Conservation (phyloP, 2,113 vertebrate species). For the Phalacrocorax aristotelis region DNA sequence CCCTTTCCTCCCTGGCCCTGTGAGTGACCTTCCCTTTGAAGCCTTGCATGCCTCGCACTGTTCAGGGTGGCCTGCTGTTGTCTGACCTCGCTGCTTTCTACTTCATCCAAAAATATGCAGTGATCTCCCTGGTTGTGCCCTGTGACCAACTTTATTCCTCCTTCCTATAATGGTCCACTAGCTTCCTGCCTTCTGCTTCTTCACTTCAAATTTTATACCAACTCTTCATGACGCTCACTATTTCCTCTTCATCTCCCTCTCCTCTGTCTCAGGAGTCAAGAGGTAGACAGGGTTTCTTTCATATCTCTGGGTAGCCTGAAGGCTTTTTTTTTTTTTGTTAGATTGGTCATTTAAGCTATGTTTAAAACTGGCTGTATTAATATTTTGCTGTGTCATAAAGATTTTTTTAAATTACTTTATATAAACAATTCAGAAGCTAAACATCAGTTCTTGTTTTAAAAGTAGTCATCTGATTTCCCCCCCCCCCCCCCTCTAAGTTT, state of each 20-base stretch:
- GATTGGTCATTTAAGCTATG: not conserved
- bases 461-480: not conserved
- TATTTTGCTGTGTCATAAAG: not conserved
- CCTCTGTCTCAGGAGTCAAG: not conserved
- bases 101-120: not conserved
- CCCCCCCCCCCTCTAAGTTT: not conserved
- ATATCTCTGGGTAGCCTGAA: not conserved
- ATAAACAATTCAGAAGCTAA: not conserved
- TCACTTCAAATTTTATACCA: not conserved
- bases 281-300: not conserved
- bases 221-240: accelerated
- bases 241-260: not conserved
- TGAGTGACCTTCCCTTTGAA: not conserved
- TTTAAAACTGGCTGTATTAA: not conserved
- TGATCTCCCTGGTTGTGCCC: not conserved
- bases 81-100: not conserved
- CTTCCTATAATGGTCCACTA: not conserved
- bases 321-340: not conserved
- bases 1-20: not conserved
- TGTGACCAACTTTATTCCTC: not conserved
- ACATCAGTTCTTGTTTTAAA: not conserved
- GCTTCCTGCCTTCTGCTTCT: not conserved
- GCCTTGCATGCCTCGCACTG: accelerated
- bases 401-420: not conserved
- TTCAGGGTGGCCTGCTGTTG: not conserved